phyloP scores from a whole-genome alignment of 2,888 invertebrate genomes.

The Frankliniella intonsa region DNA sequence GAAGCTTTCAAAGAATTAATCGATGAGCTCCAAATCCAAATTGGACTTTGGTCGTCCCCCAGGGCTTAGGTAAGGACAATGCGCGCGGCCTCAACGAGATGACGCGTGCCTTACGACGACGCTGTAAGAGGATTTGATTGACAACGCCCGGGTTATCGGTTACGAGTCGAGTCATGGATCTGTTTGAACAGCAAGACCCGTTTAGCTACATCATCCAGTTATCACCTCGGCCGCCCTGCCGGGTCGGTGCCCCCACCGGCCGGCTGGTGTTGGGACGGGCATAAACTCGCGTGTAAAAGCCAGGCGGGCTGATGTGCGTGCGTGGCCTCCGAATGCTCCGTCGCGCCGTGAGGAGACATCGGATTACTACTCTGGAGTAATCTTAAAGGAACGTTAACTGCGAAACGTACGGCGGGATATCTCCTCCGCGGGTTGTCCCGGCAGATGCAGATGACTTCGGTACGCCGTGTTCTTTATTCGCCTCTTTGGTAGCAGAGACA shows the following conservation, averaged over 20 bases:
- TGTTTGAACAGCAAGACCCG: constrained; percentile 7
- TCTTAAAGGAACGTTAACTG: too few species aligned
- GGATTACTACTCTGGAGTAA: too few species aligned
- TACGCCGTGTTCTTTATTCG: too few species aligned
- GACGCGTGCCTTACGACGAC: neutral
- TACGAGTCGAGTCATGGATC: neutral
- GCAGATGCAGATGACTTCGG: too few species aligned
- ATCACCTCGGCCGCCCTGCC: neutral
- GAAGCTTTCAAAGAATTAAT: too few species aligned
- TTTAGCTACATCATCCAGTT: constrained; percentile 17
- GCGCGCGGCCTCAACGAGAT: neutral
- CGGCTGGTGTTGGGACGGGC: neutral
- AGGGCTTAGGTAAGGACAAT: neutral
- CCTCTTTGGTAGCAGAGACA: too few species aligned
- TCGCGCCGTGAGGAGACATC: too few species aligned
- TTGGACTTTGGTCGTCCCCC: too few species aligned
- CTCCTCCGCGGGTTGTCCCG: too few species aligned
- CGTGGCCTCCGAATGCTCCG: neutral
- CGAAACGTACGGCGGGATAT: too few species aligned
- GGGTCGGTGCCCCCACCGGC: neutral
- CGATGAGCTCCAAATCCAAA: too few species aligned
- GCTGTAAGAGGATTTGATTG: neutral
- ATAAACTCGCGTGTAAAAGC: neutral
- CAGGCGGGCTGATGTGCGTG: neutral
- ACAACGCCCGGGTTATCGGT: neutral